Evolutionary conservation across 1,140 invertebrate genomes (phyloP).

Genomic region (Eufriesea mexicana): DNA sequence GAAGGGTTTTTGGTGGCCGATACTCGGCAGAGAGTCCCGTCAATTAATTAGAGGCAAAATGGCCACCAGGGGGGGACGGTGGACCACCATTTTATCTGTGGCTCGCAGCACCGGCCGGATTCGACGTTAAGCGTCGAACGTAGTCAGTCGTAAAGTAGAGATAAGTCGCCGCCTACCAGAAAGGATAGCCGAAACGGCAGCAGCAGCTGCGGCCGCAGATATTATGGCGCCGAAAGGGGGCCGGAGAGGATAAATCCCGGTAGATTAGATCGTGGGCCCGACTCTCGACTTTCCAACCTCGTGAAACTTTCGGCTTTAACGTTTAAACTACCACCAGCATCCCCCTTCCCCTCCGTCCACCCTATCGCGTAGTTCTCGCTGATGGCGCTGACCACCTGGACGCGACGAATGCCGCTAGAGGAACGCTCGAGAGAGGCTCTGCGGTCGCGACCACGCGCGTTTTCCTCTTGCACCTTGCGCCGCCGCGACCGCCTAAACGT

Average conservation of each 20-base stretch:
- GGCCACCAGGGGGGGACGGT: constrained; percentile 56
- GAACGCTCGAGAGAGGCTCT: not conserved
- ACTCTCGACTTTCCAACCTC: constrained; percentile 63
- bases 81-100: constrained; percentile 69
- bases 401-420: not conserved
- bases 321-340: constrained; percentile 57
- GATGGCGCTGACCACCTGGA: constrained; percentile 51
- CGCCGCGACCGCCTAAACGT: too few species aligned
- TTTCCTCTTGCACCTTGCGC: not conserved
- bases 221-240: constrained; percentile 76
- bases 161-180: constrained; percentile 72
- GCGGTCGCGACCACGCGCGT: not conserved
- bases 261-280: constrained; percentile 71
- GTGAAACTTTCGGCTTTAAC: constrained; percentile 55
- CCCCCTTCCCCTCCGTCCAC: not conserved
- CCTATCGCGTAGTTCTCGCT: not conserved
- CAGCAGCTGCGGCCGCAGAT: constrained; percentile 73
- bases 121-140: constrained; percentile 69
- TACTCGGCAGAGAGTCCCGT: constrained; percentile 35
- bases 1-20: constrained; percentile 53
- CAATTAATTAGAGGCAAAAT: constrained; percentile 72
- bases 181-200: constrained; percentile 72
- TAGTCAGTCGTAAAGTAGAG: constrained; percentile 71
- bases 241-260: constrained; percentile 72
- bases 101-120: constrained; percentile 54